phyloP scores from a whole-genome alignment of 2,888 invertebrate genomes.

The Drosophila lutescens region DNA sequence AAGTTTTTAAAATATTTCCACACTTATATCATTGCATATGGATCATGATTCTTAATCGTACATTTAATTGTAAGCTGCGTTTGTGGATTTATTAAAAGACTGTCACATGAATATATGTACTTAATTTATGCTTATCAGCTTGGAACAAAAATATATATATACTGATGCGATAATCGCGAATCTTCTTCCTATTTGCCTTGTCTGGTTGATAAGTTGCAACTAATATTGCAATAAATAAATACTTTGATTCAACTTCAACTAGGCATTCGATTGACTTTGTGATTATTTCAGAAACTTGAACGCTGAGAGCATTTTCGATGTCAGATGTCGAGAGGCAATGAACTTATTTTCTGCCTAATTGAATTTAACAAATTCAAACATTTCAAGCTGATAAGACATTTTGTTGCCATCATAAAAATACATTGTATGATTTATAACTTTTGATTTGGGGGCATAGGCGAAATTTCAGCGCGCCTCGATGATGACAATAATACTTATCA shows the following conservation, averaged over 20 bases:
- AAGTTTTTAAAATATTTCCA: not conserved
- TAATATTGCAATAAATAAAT: constrained; percentile 33
- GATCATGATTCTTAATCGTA: not conserved
- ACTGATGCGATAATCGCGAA: not conserved
- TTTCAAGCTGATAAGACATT: constrained; percentile 34
- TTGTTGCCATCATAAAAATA: constrained; percentile 46
- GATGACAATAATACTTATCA: constrained; percentile 50
- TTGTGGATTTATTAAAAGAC: not conserved
- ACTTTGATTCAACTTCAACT: constrained; percentile 6
- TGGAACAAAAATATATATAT: not conserved
- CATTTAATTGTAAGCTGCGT: constrained; percentile 6
- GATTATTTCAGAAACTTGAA: constrained; percentile 35
- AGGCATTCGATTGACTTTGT: constrained; percentile 7
- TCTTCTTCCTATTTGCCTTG: constrained; percentile 33
- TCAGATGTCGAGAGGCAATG: constrained; percentile 79
- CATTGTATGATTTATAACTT: constrained; percentile 60
- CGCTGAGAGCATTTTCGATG: constrained; percentile 38
- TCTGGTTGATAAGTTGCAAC: constrained; percentile 37
- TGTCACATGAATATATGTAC: constrained; percentile 3
- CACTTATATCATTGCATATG: not conserved
- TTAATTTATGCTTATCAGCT: constrained; percentile 13
- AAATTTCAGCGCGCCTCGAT: constrained; percentile 20
- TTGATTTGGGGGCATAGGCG: constrained; percentile 32
- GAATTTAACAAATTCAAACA: constrained; percentile 80
- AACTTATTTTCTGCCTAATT: constrained; percentile 82